Conservation (phyloP, 2,113 vertebrate genomes). For the Passer montanus region DNA sequence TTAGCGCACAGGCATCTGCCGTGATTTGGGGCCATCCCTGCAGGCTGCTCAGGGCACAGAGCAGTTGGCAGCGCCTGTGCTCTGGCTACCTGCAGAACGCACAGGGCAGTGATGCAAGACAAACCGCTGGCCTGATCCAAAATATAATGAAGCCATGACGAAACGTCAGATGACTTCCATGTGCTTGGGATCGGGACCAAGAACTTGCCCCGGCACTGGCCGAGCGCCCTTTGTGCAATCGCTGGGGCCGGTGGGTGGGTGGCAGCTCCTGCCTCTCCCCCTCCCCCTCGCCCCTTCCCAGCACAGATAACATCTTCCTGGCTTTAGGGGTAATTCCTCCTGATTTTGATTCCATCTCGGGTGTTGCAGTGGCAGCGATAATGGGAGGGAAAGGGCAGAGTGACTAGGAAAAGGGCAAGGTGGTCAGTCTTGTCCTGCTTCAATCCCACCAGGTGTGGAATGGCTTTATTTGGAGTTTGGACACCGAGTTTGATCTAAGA, state of each 20-base stretch:
- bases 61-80: neutral
- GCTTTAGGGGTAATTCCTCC: conserved; percentile 48
- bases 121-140: neutral
- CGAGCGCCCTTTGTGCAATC: neutral
- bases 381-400: neutral
- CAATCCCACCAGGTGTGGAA: neutral
- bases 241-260: neutral
- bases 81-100: neutral
- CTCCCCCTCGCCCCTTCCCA: neutral
- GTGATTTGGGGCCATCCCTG: neutral
- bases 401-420: neutral
- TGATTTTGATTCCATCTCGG: neutral
- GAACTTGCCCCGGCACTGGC: neutral
- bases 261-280: neutral
- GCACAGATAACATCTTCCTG: conserved; percentile 35
- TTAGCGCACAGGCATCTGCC: neutral
- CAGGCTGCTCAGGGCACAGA: neutral
- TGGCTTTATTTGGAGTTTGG: neutral
- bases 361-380: neutral
- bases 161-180: conserved; percentile 56
- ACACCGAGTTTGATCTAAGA: neutral
- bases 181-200: neutral
- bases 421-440: neutral
- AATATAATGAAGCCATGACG: neutral
- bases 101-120: conserved; percentile 27